phyloP scores from a whole-genome alignment of 1,140 invertebrate species.

The Papilio helenus region DNA sequence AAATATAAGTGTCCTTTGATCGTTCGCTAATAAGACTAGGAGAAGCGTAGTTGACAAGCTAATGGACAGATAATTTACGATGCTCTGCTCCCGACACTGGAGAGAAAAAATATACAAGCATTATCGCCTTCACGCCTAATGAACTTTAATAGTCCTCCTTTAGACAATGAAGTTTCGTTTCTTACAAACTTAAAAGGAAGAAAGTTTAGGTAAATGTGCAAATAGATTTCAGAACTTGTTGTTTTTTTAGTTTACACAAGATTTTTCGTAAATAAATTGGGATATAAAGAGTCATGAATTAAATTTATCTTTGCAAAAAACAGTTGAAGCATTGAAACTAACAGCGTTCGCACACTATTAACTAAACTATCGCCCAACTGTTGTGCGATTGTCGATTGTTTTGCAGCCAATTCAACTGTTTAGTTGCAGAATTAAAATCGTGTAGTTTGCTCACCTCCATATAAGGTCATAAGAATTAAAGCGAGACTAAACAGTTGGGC shows the following conservation, averaged over 20 bases:
- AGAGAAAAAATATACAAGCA: conserved; percentile 19
- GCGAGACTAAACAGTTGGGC: no score
- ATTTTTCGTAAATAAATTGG: background rate
- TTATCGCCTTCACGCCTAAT: conserved; percentile 9
- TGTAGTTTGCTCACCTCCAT: no score
- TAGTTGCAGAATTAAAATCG: no score
- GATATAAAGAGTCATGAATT: background rate
- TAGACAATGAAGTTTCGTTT: background rate
- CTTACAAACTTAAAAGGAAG: background rate
- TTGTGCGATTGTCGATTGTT: no score
- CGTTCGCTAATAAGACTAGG: conserved; percentile 17
- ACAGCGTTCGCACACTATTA: no score
- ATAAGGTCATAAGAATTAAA: no score
- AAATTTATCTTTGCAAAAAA: background rate
- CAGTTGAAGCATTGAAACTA: no score
- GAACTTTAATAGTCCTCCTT: conserved; percentile 20
- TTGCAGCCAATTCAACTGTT: no score
- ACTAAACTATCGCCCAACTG: no score
- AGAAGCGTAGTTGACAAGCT: conserved; percentile 29
- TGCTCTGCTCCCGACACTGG: conserved; percentile 24
- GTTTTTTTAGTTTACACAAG: background rate
- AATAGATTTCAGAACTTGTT: background rate
- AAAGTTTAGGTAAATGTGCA: background rate
- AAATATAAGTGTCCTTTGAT: conserved; percentile 23
- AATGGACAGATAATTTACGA: conserved; percentile 34